Evolutionary conservation across 2,888 invertebrate species (phyloP), one percentile per base, ranked within the genome.

Genomic region (Ptilodon capucinus): DNA sequence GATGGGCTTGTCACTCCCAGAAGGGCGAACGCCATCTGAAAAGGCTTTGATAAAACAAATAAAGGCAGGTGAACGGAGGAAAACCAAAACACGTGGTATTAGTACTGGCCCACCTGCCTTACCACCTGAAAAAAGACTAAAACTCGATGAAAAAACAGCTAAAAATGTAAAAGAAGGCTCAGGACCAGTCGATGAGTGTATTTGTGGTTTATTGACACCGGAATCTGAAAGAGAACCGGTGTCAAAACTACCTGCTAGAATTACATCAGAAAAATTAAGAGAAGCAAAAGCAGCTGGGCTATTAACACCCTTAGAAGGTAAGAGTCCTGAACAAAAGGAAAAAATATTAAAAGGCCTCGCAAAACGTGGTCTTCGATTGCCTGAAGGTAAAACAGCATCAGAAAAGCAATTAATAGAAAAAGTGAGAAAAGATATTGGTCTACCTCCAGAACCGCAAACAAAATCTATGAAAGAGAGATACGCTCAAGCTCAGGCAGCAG

Each of bases 161-260:
- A 72, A 68, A 54, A 43, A 52, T n/a, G 57, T 69, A 30, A 67
- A 64, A 52, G 71, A 72, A 58, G 63, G 60, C 4, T 67, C 65
- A 51, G 69, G 69, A 1, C 69, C 68, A 1, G 63, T 64, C 41
- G 71, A 72, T 41, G 68, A 72, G 55, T 73, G 73, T 47, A 71
- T 74, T 40, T 72, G 71, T 51, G 56, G 57, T 11, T 47, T 68
- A 18, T 46, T 72, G 8, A 61, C 68, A n/a, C 67, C 69, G 16
- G 57, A 60, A 16, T 58, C 57, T 6, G 56, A 66, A 57, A 54
- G 51, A 40, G 42, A 23, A 28, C 38, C 17, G 2, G 35, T 17
- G 3, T 16, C 16, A 7, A 35, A 16, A n/a, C 9, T 7, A 11
- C 11, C 17, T 13, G 38, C 6, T 11, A 19, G 13, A 38, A 25